These are phyloP conservation scores for Pollachius pollachius DNA, from an alignment of 2,113 vertebrate species.

Conservation along the genomic window DNA sequence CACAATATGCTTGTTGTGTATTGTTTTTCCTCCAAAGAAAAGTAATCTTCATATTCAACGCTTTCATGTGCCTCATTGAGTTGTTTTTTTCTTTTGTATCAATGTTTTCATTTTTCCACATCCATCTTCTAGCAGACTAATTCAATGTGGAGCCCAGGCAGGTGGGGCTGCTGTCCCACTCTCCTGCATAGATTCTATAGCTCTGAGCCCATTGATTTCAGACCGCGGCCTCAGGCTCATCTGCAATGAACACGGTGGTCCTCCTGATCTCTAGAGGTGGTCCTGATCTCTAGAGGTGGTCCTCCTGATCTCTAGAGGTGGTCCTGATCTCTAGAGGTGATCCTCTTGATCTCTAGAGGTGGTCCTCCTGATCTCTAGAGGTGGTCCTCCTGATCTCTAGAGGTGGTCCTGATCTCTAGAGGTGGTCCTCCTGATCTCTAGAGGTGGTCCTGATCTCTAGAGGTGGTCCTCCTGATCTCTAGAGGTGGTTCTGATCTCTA, in stretches of 20 bases:
- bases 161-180: conserved; percentile 52
- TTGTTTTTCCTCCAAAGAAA: conserved; percentile 33
- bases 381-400: no score
- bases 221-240: conserved; percentile 15
- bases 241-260: conserved; percentile 49
- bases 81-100: conserved; percentile 31
- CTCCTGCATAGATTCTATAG: background rate
- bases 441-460: no score
- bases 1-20: conserved; percentile 34
- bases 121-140: conserved; percentile 52
- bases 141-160: conserved; percentile 55
- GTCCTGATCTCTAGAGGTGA: no score
- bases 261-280: conserved; percentile 48
- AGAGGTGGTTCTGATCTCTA: no score
- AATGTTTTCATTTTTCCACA: conserved; percentile 61
- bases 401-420: no score
- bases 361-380: no score
- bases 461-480: no score
- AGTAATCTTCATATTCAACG: conserved; percentile 38
- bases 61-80: conserved; percentile 55
- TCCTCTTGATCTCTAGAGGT: no score
- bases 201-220: no score
- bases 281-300: no score
- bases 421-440: no score
- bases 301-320: no score